Percentiles rank a stretch among this genome's conserved stretches.
Conservation (phyloP, 2,888 invertebrate species). For the Orchesella flavescens region DNA sequence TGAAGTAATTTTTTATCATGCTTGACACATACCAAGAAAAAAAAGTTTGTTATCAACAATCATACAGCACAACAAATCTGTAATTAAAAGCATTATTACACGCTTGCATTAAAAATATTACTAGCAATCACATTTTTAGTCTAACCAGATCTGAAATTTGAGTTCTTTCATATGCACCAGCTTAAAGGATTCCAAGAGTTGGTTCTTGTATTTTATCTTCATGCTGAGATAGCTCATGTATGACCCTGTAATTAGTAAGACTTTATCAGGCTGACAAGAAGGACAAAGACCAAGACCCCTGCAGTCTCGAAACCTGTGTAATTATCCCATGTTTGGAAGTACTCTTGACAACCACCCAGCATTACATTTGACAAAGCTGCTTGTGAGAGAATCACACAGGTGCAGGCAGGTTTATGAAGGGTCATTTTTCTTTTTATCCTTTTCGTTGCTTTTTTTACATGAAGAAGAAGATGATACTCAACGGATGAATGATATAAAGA, state of each 20-base stretch:
- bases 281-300: conserved; percentile 61
- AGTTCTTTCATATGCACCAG: neutral
- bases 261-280: conserved; percentile 64
- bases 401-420: neutral
- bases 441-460: conserved; percentile 11
- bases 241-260: conserved; percentile 60
- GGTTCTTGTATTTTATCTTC: neutral
- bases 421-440: neutral
- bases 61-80: no score
- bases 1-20: no score
- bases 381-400: neutral
- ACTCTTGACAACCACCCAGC: conserved; percentile 59
- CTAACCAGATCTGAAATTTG: neutral
- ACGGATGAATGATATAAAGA: neutral
- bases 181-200: neutral
- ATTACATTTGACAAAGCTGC: conserved; percentile 8
- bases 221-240: conserved; percentile 30
- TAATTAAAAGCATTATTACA: no score
- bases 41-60: no score
- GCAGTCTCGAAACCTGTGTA: conserved; percentile 59
- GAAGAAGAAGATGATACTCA: neutral
- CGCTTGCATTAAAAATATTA: no score
- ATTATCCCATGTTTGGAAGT: conserved; percentile 63
- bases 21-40: no score
- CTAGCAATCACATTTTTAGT: neutral